These are phyloP conservation scores for Threskiornis aethiopicus DNA, from an alignment of 2,797 vertebrate species.

Conservation along the genomic window DNA sequence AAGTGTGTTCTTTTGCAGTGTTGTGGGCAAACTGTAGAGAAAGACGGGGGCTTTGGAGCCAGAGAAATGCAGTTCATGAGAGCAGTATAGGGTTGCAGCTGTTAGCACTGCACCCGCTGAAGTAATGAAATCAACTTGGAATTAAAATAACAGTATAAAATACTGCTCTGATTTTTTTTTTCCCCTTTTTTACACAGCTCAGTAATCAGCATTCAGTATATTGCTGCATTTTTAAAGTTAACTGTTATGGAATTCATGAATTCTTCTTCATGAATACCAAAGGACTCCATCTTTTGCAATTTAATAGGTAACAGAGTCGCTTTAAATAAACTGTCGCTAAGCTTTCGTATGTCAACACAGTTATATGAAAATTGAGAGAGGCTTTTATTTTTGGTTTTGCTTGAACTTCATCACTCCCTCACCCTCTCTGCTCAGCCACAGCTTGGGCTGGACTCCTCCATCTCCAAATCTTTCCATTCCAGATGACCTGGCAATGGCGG, in stretches of 20 bases:
- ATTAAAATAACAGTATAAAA: constrained; percentile 17
- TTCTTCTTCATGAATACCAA: constrained; percentile 52
- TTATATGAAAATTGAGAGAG: neutral
- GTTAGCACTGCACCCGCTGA: neutral
- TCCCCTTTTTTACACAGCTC: neutral
- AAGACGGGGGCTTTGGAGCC: neutral
- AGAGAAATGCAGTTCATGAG: neutral
- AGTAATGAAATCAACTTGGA: neutral
- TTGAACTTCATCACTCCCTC: neutral
- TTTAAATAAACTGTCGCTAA: constrained; percentile 41
- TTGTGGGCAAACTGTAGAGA: neutral
- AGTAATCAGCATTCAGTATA: constrained; percentile 40
- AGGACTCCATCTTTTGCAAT: neutral
- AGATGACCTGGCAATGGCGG: neutral
- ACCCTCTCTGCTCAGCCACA: neutral
- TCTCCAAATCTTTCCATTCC: neutral
- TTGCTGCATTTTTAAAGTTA: constrained; percentile 30
- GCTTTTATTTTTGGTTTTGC: neutral
- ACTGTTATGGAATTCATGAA: constrained; percentile 45
- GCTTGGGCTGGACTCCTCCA: neutral
- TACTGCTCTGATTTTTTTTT: neutral
- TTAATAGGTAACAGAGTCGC: constrained; percentile 23
- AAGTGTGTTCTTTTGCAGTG: neutral
- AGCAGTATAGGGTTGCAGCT: neutral
- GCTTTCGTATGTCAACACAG: neutral